Conservation (phyloP, 2,113 vertebrate species). For the Pangasianodon gigas region DNA sequence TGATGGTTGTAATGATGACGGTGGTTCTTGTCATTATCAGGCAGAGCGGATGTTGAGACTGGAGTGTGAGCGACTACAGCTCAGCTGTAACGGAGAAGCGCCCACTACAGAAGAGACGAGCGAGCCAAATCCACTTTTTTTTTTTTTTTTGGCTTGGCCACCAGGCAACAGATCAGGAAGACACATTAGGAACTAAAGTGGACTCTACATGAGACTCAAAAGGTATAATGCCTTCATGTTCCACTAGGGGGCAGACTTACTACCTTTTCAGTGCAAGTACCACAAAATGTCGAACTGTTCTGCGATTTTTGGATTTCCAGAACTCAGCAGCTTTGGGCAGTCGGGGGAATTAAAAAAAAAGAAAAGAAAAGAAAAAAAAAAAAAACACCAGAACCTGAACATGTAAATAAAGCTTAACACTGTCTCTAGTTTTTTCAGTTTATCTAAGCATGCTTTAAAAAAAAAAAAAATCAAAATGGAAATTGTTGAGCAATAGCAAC, state of each 20-base stretch:
- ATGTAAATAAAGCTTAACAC: conserved; percentile 31
- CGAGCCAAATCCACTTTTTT: conserved; percentile 49
- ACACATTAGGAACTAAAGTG: conserved; percentile 63
- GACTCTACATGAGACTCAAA: conserved; percentile 49
- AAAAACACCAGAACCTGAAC: neutral
- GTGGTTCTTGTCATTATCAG: conserved; percentile 81
- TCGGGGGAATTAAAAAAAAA: neutral
- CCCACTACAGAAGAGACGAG: conserved; percentile 66
- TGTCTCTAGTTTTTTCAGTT: neutral
- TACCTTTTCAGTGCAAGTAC: conserved; percentile 17
- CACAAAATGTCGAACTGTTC: conserved; percentile 40
- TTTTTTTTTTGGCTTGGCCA: conserved; percentile 17
- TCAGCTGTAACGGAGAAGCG: conserved; percentile 61
- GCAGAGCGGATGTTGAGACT: conserved; percentile 80
- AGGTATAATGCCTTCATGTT: neutral
- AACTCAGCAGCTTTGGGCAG: neutral
- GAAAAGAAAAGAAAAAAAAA: neutral
- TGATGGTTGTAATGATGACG: conserved; percentile 69
- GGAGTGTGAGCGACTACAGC: conserved; percentile 72
- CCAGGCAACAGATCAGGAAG: conserved; percentile 58
- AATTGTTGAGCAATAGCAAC: neutral
- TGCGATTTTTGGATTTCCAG: neutral
- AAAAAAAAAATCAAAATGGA: neutral
- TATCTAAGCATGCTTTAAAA: neutral
- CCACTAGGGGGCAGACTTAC: conserved; percentile 30